Conservation (phyloP, 2,113 vertebrate genomes). For the Enhydra lutris region DNA sequence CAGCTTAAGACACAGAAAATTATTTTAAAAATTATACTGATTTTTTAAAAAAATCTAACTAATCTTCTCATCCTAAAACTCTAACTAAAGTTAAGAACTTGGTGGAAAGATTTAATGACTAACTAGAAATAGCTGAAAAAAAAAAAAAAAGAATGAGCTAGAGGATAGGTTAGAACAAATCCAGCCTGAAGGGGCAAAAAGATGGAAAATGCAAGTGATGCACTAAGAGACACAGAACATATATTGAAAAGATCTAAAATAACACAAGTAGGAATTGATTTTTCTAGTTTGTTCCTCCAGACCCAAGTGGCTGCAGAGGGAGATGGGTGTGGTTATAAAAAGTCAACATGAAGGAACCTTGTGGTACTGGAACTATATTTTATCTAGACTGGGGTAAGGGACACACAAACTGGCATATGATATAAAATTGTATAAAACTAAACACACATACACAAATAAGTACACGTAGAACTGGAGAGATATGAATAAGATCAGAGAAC, state of each 20-base stretch:
- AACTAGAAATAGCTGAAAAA: slow-evolving; percentile 29
- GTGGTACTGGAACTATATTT: not conserved
- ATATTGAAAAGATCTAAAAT: not conserved
- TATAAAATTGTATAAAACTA: not conserved
- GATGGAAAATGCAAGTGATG: not conserved
- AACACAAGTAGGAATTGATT: not conserved
- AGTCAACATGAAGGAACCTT: not conserved
- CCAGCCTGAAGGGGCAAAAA: not conserved
- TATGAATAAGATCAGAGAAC: not conserved
- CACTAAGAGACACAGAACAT: not conserved
- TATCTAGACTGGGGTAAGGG: not conserved
- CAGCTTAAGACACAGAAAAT: not conserved
- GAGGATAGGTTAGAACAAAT: not conserved
- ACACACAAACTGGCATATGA: not conserved
- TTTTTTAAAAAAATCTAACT: not conserved
- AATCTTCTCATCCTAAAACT: slow-evolving; percentile 9
- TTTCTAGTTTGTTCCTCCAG: not conserved
- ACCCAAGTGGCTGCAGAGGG: not conserved
- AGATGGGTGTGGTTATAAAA: not conserved
- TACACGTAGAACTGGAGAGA: not conserved
- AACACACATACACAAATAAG: not conserved
- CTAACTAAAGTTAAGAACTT: not conserved
- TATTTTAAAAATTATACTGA: not conserved
- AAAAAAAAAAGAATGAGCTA: slow-evolving; percentile 3
- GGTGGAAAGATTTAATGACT: not conserved